These are phyloP conservation scores for Glaucomys volans DNA, from an alignment of 2,113 vertebrate genomes.

Conservation along the genomic window DNA sequence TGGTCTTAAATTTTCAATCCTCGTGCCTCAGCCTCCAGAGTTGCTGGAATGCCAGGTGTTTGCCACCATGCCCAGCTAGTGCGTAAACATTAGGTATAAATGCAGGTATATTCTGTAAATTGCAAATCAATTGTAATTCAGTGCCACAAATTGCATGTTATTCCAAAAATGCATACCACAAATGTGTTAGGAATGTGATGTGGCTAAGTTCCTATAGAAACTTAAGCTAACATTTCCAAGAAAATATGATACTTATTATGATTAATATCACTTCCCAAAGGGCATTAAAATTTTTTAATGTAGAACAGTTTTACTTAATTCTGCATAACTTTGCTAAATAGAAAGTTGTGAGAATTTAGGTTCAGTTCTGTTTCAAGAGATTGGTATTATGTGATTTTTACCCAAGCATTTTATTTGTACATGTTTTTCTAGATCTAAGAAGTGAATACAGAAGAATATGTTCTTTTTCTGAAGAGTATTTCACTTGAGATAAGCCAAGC, in stretches of 20 bases:
- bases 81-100: slow-evolving; percentile 56
- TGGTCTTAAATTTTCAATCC: no score
- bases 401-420: slow-evolving; percentile 34
- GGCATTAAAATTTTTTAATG: neutral
- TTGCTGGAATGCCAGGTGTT: no score
- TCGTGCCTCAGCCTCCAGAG: no score
- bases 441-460: slow-evolving; percentile 62
- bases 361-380: slow-evolving; percentile 59
- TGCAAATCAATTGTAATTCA: slow-evolving; percentile 60
- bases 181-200: slow-evolving; percentile 74
- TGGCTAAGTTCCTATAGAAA: slow-evolving; percentile 72
- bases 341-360: slow-evolving; percentile 66
- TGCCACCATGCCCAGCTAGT: neutral
- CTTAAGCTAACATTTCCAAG: slow-evolving; percentile 62
- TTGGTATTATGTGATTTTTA: slow-evolving; percentile 70
- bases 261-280: slow-evolving; percentile 67
- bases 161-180: slow-evolving; percentile 73
- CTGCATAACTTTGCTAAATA: slow-evolving; percentile 68
- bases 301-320: slow-evolving; percentile 64
- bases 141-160: slow-evolving; percentile 60
- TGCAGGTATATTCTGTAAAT: slow-evolving; percentile 50
- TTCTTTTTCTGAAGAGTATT: slow-evolving; percentile 51
- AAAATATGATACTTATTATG: slow-evolving; percentile 67
- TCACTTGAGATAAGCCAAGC: slow-evolving; percentile 41
- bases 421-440: slow-evolving; percentile 64